These are phyloP conservation scores for Clarias pachynema DNA, from an alignment of 2,797 vertebrate genomes.

Conservation along the genomic window DNA sequence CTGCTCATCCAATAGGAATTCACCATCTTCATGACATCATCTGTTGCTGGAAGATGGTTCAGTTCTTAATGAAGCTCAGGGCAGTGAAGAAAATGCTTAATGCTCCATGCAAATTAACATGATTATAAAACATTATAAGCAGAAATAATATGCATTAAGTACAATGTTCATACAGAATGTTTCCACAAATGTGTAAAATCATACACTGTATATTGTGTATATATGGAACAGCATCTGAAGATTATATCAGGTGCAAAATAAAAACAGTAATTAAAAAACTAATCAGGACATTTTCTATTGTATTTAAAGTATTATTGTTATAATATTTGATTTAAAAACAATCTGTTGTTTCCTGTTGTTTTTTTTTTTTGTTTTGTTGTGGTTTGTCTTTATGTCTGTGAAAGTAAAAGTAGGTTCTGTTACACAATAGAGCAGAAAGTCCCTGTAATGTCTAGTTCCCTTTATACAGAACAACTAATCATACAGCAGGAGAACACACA, in stretches of 20 bases:
- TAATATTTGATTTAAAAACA: not conserved
- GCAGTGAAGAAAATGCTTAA: not conserved
- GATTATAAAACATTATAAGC: not conserved
- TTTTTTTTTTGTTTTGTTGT: not conserved
- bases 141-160: not conserved
- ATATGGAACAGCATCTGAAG: not conserved
- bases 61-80: not conserved
- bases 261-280: not conserved
- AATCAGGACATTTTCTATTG: not conserved
- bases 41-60: not conserved
- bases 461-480: not conserved
- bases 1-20: slow-evolving; percentile 33
- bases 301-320: not conserved
- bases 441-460: not conserved
- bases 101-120: not conserved
- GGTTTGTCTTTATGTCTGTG: not conserved
- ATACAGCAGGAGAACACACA: not conserved
- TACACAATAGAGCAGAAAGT: not conserved
- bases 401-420: not conserved
- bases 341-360: not conserved
- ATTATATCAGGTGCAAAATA: not conserved
- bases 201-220: not conserved
- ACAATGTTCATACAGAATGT: not conserved
- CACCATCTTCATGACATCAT: not conserved
- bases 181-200: not conserved